Evolutionary conservation across 2,888 invertebrate species (phyloP), one percentile per base, ranked within the genome.

Genomic region (Adelphocoris suturalis): DNA sequence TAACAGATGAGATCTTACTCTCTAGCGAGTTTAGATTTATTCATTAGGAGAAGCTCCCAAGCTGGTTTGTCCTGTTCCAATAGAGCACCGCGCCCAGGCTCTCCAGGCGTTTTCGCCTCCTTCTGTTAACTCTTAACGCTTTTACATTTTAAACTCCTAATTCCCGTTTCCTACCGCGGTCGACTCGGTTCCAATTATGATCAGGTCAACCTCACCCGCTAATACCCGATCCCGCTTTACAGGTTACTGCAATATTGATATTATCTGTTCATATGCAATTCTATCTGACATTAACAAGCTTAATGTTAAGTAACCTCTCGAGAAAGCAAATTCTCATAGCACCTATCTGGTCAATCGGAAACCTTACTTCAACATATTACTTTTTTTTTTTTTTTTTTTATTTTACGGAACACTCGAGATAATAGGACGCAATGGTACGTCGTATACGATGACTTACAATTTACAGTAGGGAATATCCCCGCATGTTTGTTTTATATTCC

Each of bases 1-100:
- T 68, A 48, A 55, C 76, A 86, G 86, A 86, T 86, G 86, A 86
- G 86, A 86, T 86, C 86, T 86, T 68, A 86, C 68, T 86, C 68
- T 86, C 86, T 86, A 86, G 68, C 85, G 52, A 23, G 86, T 75
- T 86, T 75, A 68, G 86, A 75, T 86, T 86, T 86, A 86, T 86
- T 86, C 86, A 86, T 86, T 86, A 86, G 86, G 55, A 27, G 86
- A 78, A 78, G 47, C 78, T 78, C 47, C 78, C 37, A 78, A 78
- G 78, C 78, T 46, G 78, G 78, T 78, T 78, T 78, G 78, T 78
- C 78, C 78, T 78, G 78, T 78, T 78, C 78, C 78, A 68, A 78
- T 78, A 78, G 78, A 37, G 78, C 78, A 78, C 78, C 78, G 47
- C 78, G 37, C 47, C 78, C 46, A 16, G n/a, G 46, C 28, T 46